These are phyloP conservation scores for Bettongia penicillata DNA, from an alignment of 2,113 vertebrate species.

Conservation along the genomic window DNA sequence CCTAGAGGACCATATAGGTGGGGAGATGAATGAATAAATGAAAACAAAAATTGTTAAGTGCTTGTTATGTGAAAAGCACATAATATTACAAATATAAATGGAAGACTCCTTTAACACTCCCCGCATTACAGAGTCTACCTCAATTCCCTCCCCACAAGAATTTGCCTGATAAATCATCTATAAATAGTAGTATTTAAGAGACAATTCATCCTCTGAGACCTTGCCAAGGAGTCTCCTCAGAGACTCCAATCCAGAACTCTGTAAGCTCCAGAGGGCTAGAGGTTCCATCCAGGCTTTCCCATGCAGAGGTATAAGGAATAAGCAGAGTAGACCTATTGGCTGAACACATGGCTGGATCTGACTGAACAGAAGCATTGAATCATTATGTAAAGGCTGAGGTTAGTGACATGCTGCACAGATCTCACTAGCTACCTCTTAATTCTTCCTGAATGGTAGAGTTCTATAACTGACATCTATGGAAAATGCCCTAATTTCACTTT, in stretches of 20 bases:
- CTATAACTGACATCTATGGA: background rate
- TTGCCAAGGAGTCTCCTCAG: background rate
- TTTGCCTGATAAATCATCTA: background rate
- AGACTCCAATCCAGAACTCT: background rate
- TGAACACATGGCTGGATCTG: background rate
- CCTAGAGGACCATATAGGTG: background rate
- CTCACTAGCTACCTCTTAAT: background rate
- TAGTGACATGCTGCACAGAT: background rate
- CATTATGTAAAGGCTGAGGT: background rate
- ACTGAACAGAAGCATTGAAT: background rate
- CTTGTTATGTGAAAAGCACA: background rate
- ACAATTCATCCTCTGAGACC: background rate
- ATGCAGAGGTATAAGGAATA: constrained; percentile 15
- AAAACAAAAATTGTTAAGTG: background rate
- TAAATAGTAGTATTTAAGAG: background rate
- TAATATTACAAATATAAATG: background rate
- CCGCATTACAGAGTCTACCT: background rate
- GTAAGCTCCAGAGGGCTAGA: background rate
- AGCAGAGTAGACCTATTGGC: background rate
- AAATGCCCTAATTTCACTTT: background rate
- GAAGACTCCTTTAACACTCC: background rate
- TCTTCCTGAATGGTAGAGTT: background rate
- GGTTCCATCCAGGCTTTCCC: background rate
- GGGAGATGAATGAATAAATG: background rate
- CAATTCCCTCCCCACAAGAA: background rate